Conservation (phyloP, 2,888 invertebrate genomes). For the Sericinus montela region DNA sequence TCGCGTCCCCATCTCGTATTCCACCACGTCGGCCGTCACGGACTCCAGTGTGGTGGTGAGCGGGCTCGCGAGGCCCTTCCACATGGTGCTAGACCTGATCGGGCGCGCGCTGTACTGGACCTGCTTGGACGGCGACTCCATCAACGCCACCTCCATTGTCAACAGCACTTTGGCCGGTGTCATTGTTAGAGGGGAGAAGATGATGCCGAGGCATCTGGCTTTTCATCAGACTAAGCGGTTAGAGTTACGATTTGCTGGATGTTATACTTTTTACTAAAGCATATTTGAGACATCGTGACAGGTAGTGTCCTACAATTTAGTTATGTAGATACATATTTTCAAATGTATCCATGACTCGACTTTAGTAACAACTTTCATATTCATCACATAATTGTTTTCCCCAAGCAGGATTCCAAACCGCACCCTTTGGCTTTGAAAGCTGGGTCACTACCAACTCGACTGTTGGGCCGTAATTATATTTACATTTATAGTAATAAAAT, state of each 20-base stretch:
- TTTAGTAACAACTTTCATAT: too few relatives aligned
- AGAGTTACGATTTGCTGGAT: neutral
- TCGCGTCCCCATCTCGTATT: conserved; percentile 74
- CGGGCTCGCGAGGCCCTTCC: conserved; percentile 84
- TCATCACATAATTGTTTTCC: too few relatives aligned
- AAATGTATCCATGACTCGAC: too few relatives aligned
- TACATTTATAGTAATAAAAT: too few relatives aligned
- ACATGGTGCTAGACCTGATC: conserved; percentile 91
- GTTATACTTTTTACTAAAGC: too few relatives aligned
- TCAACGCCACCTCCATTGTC: conserved; percentile 91
- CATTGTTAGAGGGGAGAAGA: conserved; percentile 85
- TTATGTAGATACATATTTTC: too few relatives aligned
- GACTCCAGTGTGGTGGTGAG: conserved; percentile 76
- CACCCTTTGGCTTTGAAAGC: too few relatives aligned
- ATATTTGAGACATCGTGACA: too few relatives aligned
- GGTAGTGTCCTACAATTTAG: too few relatives aligned
- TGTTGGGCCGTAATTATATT: too few relatives aligned
- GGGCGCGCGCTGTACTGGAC: conserved; percentile 94
- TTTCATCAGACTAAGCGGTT: conserved; percentile 90
- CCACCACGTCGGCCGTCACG: conserved; percentile 46
- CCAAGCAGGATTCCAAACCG: too few relatives aligned
- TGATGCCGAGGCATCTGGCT: conserved; percentile 90
- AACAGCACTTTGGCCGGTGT: conserved; percentile 82
- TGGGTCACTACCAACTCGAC: too few relatives aligned
- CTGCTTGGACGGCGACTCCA: conserved; percentile 88